phyloP scores from a whole-genome alignment of 2,888 invertebrate genomes.

The Dryomyza anilis region DNA sequence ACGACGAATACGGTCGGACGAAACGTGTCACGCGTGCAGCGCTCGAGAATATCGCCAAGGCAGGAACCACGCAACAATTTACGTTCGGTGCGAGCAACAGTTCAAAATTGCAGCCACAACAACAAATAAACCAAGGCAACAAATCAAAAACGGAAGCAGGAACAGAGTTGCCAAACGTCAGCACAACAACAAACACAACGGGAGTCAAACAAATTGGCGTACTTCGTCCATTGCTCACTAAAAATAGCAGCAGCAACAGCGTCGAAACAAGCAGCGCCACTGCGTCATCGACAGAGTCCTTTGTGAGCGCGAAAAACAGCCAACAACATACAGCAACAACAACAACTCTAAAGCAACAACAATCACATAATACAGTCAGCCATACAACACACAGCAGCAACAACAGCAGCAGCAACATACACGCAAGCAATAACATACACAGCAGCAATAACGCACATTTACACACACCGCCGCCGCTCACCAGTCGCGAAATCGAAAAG shows the following conservation, averaged over 20 bases:
- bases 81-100: slow-evolving; percentile 37
- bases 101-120: too few species aligned
- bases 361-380: slow-evolving; percentile 1
- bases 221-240: slow-evolving; percentile 62
- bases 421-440: not conserved
- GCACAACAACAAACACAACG: slow-evolving; percentile 11
- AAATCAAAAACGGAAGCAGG: slow-evolving; percentile 30
- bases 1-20: slow-evolving; percentile 53
- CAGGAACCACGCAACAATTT: slow-evolving; percentile 70
- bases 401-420: slow-evolving; percentile 4
- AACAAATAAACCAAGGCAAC: too few species aligned
- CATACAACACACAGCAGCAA: not conserved
- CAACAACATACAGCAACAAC: slow-evolving; percentile 36
- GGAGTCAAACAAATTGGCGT: slow-evolving; percentile 64
- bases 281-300: slow-evolving; percentile 19
- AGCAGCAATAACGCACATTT: not conserved
- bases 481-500: slow-evolving; percentile 71
- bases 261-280: slow-evolving; percentile 6
- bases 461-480: slow-evolving; percentile 54
- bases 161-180: slow-evolving; percentile 18
- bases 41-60: slow-evolving; percentile 71
- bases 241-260: slow-evolving; percentile 35
- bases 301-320: slow-evolving; percentile 17
- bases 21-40: slow-evolving; percentile 64
- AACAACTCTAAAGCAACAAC: slow-evolving; percentile 29